Conservation (phyloP, 1,140 invertebrate species). For the Pseudoatta argentina region DNA sequence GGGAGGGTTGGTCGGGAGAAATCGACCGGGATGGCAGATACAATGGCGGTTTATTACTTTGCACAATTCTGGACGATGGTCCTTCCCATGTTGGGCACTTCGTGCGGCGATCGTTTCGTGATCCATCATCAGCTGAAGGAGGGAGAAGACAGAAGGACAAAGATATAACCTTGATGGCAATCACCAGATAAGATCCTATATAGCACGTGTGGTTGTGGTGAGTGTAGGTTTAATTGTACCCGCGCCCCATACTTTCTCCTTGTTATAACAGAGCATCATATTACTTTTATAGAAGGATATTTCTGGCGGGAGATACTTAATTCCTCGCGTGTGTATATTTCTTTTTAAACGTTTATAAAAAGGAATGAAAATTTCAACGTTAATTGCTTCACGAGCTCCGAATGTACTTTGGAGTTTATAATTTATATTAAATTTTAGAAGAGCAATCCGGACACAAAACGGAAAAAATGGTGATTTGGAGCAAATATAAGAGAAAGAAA, state of each 20-base stretch:
- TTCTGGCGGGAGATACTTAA: constrained; percentile 13
- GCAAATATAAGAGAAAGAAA: constrained; percentile 28
- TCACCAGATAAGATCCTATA: constrained; percentile 29
- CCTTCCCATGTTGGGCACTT: constrained; percentile 7
- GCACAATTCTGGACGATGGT: constrained; percentile 57
- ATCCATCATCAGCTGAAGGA: constrained; percentile 15
- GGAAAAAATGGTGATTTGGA: constrained; percentile 4
- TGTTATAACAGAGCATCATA: constrained; percentile 29
- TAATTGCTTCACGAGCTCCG: neutral
- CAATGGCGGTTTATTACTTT: constrained; percentile 67
- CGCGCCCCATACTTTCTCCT: constrained; percentile 4
- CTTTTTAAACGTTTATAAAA: constrained; percentile 5
- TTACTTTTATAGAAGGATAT: constrained; percentile 25
- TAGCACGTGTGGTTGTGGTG: neutral
- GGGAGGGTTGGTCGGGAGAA: constrained; percentile 15
- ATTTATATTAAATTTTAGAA: constrained; percentile 28
- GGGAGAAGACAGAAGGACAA: neutral
- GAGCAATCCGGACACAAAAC: neutral
- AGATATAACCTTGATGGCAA: constrained; percentile 46
- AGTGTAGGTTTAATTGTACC: constrained; percentile 39
- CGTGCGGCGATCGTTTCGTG: neutral
- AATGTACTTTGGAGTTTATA: neutral
- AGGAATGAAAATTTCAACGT: neutral
- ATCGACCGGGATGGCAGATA: constrained; percentile 49
- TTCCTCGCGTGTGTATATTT: neutral